Conservation (phyloP, 2,888 invertebrate genomes). For the Lycaena phlaeas region DNA sequence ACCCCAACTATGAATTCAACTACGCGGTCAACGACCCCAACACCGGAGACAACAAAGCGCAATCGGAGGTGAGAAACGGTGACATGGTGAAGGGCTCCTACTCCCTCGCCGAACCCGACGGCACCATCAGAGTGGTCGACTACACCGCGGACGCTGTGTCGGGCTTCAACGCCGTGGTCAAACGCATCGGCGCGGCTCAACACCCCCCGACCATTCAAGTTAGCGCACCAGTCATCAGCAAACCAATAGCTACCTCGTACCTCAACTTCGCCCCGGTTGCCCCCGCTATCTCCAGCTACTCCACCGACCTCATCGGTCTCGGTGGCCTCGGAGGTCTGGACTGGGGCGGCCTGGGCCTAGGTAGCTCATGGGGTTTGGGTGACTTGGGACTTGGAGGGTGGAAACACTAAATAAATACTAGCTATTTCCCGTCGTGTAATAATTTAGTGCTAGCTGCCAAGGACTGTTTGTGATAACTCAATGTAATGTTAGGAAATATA, state of each 20-base stretch:
- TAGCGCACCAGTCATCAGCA: slow-evolving; percentile 12
- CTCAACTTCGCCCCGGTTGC: background rate
- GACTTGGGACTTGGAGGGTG: slow-evolving; percentile 16
- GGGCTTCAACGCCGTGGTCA: slow-evolving; percentile 64
- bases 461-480: slow-evolving; percentile 1
- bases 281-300: background rate
- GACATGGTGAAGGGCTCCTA: slow-evolving; percentile 60
- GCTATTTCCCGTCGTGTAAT: background rate
- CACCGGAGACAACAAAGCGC: slow-evolving; percentile 63
- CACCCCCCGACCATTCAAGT: slow-evolving; percentile 36
- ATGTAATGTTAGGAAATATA: background rate
- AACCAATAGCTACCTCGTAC: slow-evolving; percentile 12
- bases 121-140: slow-evolving; percentile 55
- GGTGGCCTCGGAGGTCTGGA: slow-evolving; percentile 10
- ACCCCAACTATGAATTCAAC: slow-evolving; percentile 60
- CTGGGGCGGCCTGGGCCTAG: slow-evolving; percentile 11
- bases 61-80: slow-evolving; percentile 55
- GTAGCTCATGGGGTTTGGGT: too few relatives aligned
- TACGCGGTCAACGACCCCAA: slow-evolving; percentile 62
- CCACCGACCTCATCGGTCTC: background rate
- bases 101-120: slow-evolving; percentile 59
- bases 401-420: slow-evolving; percentile 12
- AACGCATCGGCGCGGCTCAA: slow-evolving; percentile 45
- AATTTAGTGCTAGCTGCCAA: slow-evolving; percentile 7
- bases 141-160: slow-evolving; percentile 51